Percentiles rank a stretch among this genome's conserved stretches.
Evolutionary conservation across 2,888 invertebrate species (phyloP).

Genomic region (Pristionchus entomophagus): DNA sequence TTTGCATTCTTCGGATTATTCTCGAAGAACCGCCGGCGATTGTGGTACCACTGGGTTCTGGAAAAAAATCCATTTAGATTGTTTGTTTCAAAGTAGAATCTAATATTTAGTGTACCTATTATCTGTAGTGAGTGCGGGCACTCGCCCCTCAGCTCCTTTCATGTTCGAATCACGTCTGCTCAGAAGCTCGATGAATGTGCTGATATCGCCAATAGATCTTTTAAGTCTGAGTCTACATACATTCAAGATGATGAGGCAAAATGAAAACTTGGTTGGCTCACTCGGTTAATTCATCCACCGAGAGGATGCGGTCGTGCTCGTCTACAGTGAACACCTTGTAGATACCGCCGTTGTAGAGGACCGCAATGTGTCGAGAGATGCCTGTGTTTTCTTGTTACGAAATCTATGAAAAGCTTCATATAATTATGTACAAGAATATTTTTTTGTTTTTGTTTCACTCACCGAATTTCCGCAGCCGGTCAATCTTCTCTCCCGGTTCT

Average conservation of each 20-base stretch:
- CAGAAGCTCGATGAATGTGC: slow-evolving; percentile 68
- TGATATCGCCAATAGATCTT: slow-evolving; percentile 49
- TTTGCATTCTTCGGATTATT: slow-evolving; percentile 59
- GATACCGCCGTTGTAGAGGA: slow-evolving; percentile 63
- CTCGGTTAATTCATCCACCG: slow-evolving; percentile 60
- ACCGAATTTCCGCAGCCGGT: slow-evolving; percentile 59
- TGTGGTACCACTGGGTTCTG: slow-evolving; percentile 64
- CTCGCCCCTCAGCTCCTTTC: slow-evolving; percentile 52
- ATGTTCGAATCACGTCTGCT: slow-evolving; percentile 54
- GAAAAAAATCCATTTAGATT: not conserved
- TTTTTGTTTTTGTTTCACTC: not conserved
- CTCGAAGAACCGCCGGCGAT: slow-evolving; percentile 68
- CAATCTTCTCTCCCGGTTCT: slow-evolving; percentile 62
- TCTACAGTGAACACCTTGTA: slow-evolving; percentile 68
- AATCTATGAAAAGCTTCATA: too few species aligned
- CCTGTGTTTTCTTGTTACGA: slow-evolving; percentile 42
- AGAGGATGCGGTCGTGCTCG: slow-evolving; percentile 52
- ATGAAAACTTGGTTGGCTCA: slow-evolving; percentile 47
- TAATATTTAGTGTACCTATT: slow-evolving; percentile 16
- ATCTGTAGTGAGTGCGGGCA: slow-evolving; percentile 69
- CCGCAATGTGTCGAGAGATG: slow-evolving; percentile 59
- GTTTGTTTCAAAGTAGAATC: too few species aligned
- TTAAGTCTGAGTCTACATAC: not conserved
- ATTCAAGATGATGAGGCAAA: too few species aligned
- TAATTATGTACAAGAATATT: too few species aligned